Evolutionary conservation across 2,888 invertebrate genomes (phyloP).

Genomic region (Cheilosia urbana): DNA sequence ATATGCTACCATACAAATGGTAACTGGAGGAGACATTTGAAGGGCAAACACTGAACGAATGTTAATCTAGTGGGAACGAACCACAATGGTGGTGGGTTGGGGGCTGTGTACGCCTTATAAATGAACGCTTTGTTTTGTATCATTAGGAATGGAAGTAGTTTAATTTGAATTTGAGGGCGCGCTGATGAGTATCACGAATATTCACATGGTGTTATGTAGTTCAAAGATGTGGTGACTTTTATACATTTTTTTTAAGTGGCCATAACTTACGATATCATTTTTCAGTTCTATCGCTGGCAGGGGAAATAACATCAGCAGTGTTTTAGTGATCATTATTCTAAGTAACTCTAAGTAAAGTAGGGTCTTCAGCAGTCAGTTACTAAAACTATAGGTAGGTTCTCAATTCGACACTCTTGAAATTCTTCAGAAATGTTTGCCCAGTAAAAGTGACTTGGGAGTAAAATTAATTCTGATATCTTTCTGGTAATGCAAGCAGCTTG

Average conservation of each 20-base stretch:
- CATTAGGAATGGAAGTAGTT: conserved; percentile 53
- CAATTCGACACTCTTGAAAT: too few relatives aligned
- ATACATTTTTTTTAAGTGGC: not conserved
- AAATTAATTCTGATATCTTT: too few relatives aligned
- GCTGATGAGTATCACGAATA: conserved; percentile 66
- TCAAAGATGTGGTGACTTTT: conserved; percentile 17
- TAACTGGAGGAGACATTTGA: conserved; percentile 14
- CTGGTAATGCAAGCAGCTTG: too few relatives aligned
- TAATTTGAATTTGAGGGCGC: conserved; percentile 51
- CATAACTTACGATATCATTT: not conserved
- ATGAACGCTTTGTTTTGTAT: conserved; percentile 42
- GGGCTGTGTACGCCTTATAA: conserved; percentile 13
- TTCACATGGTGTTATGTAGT: conserved; percentile 59
- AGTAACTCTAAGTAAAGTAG: too few relatives aligned
- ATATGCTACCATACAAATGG: not conserved
- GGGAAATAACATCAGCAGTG: not conserved
- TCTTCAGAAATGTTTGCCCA: too few relatives aligned
- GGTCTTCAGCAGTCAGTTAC: too few relatives aligned
- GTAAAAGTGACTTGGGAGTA: too few relatives aligned
- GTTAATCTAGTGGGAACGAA: conserved; percentile 36
- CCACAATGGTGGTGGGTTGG: not conserved
- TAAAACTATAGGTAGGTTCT: too few relatives aligned
- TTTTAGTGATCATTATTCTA: too few relatives aligned
- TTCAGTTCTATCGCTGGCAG: not conserved
- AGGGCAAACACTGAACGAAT: conserved; percentile 16